These are phyloP conservation scores for Tragelaphus oryx DNA, from an alignment of 2,797 vertebrate genomes.

Conservation along the genomic window DNA sequence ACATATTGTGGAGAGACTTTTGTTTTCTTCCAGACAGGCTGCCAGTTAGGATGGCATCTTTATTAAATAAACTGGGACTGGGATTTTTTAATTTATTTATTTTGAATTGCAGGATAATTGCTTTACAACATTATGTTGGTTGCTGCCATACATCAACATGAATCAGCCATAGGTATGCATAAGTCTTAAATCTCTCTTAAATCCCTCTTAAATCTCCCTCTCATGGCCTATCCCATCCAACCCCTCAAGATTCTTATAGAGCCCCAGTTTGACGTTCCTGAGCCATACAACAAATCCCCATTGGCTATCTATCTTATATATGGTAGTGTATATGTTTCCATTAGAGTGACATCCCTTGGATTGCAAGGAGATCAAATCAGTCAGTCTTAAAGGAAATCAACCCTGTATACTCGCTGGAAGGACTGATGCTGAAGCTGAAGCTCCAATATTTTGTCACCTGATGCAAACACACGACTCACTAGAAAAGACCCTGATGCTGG, in stretches of 20 bases:
- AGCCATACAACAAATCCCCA: neutral
- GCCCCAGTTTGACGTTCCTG: neutral
- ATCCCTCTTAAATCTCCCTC: neutral
- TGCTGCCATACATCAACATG: neutral
- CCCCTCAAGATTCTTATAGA: neutral
- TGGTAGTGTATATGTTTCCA: neutral
- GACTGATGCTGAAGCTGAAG: neutral
- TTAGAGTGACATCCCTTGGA: neutral
- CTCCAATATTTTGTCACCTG: neutral
- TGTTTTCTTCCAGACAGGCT: neutral
- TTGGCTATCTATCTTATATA: neutral
- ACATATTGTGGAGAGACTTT: neutral
- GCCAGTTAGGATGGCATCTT: neutral
- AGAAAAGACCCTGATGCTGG: neutral
- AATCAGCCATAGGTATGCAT: neutral
- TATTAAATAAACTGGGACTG: neutral
- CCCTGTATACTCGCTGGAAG: neutral
- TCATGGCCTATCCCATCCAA: neutral
- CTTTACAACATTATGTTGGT: neutral
- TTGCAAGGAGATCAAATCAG: neutral
- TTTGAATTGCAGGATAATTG: neutral
- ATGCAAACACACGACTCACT: neutral
- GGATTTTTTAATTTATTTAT: neutral
- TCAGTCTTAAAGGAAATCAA: neutral
- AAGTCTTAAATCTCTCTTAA: neutral